These are phyloP conservation scores for Ctenicera cuprea DNA, from an alignment of 2,888 invertebrate genomes.

Conservation along the genomic window DNA sequence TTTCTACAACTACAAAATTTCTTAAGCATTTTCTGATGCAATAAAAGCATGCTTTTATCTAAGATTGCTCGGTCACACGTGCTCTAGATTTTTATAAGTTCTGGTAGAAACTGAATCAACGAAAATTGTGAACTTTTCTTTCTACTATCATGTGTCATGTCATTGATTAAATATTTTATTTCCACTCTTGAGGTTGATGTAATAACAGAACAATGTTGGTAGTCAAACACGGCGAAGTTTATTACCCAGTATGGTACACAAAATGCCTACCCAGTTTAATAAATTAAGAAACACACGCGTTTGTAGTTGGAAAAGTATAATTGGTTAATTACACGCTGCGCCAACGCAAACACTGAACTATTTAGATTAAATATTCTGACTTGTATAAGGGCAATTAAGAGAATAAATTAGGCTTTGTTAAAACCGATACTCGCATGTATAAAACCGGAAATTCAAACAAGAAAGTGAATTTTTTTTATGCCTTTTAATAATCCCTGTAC, in stretches of 20 bases:
- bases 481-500: too few species aligned
- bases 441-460: too few species aligned
- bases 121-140: too few species aligned
- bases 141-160: too few species aligned
- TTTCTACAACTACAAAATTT: too few species aligned
- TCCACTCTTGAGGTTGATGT: not conserved
- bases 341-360: conserved; percentile 9
- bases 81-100: too few species aligned
- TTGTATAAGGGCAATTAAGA: conserved; percentile 18
- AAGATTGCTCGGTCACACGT: too few species aligned
- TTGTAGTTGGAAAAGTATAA: not conserved
- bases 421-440: not conserved
- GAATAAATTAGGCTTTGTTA: conserved; percentile 24
- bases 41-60: too few species aligned
- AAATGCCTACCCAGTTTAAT: not conserved
- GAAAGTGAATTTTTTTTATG: too few species aligned
- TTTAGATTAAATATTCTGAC: conserved; percentile 24
- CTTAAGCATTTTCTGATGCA: too few species aligned
- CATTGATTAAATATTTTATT: not conserved
- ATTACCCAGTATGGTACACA: not conserved
- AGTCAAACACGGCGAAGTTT: not conserved
- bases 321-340: conserved; percentile 27
- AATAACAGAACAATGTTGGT: not conserved
- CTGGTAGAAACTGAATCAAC: too few species aligned
- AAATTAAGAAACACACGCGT: conserved; percentile 1